Percentiles rank a stretch among this genome's conserved stretches.
Conservation (phyloP, 2,888 invertebrate species). For the Apodemia zela region DNA sequence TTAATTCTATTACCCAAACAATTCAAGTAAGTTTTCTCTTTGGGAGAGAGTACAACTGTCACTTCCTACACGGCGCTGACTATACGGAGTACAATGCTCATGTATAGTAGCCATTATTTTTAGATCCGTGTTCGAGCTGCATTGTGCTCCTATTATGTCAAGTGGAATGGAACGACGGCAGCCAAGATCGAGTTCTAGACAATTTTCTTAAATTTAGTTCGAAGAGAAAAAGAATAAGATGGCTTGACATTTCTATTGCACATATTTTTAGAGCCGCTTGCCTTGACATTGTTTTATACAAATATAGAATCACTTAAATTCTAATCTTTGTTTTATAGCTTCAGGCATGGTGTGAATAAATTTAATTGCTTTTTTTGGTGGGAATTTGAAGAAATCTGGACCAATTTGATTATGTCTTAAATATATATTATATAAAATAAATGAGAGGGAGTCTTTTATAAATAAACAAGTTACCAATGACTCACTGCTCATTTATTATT, state of each 20-base stretch:
- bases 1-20: background rate
- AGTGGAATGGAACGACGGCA: constrained; percentile 32
- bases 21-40: too few relatives aligned
- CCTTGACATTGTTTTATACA: background rate
- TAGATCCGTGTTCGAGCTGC: constrained; percentile 33
- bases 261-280: background rate
- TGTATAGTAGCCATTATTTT: constrained; percentile 31
- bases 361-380: too few relatives aligned
- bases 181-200: constrained; percentile 33
- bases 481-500: too few relatives aligned
- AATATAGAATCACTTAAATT: background rate
- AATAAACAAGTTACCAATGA: too few relatives aligned
- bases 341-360: too few relatives aligned
- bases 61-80: background rate
- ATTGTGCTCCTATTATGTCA: constrained; percentile 34
- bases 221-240: constrained; percentile 19
- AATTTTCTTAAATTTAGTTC: constrained; percentile 26
- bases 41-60: too few relatives aligned
- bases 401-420: too few relatives aligned
- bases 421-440: too few relatives aligned
- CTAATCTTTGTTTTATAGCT: too few relatives aligned
- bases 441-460: too few relatives aligned
- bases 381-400: too few relatives aligned
- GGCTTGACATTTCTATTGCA: background rate
- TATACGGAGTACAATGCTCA: constrained; percentile 23